Evolutionary conservation across 2,888 invertebrate species (phyloP), one percentile per base, ranked within the genome.

Genomic region (Brassicogethes aeneus): DNA sequence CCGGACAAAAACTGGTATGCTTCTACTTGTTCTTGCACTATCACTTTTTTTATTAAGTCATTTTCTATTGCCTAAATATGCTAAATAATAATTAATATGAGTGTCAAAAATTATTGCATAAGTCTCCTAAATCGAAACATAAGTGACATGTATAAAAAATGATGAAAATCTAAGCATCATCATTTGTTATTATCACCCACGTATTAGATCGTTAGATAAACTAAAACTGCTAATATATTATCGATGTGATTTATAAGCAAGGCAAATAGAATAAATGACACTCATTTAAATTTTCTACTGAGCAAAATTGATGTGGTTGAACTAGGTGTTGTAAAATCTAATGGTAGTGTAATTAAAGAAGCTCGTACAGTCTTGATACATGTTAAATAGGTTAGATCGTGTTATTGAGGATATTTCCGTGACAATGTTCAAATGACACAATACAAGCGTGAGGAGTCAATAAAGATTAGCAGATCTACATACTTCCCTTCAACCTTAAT

Each of bases 351-450:
- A 52, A 49, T 52, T 51, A 48, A 51, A 44, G 40, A 31, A 47
- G 37, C 51, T 50, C 50, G 46, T 23, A 45, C 44, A 8, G 43
- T 46, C 46, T 47, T 45, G 46, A 46, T 47, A 45, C 46, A 52
- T 52, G 45, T 46, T 46, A 52, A 55, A 48, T 55, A 53, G 51
- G 49, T 47, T 37, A 55, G 45, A 49, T 55, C 53, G 51, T 52
- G 55, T 45, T 47, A 43, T 48, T 45, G 48, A 45, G 43, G 49
- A 52, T 47, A 51, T 51, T 50, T 46, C 48, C 48, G 46, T 49
- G 47, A 51, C 49, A 47, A 45, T 47, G 47, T 45, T 43, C 45
- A 44, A 52, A 49, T 51, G 48, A 52, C 51, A 53, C 53, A 54
- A 53, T 54, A 50, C 50, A 40, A 51, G 45, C 54, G 54, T 54